phyloP scores from a whole-genome alignment of 2,888 invertebrate genomes.

The Rhamnusium bicolor region DNA sequence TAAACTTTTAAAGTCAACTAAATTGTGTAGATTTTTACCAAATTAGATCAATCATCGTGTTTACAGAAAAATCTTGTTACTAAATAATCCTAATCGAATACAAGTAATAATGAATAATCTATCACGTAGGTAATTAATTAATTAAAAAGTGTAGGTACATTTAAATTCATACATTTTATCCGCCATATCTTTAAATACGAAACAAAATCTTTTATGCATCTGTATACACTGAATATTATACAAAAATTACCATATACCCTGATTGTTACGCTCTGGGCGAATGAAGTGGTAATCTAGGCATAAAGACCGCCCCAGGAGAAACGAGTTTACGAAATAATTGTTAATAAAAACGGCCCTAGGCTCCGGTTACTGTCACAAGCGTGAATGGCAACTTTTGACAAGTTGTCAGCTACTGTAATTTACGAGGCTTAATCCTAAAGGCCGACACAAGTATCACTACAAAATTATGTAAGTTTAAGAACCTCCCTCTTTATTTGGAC shows the following conservation, averaged over 20 bases:
- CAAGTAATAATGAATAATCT: no score
- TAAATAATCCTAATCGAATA: no score
- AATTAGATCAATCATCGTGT: no score
- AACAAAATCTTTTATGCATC: not conserved
- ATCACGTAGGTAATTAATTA: no score
- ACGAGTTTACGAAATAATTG: slow-evolving; percentile 23
- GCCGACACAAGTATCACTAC: slow-evolving; percentile 51
- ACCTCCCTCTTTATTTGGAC: slow-evolving; percentile 39
- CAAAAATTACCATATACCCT: slow-evolving; percentile 10
- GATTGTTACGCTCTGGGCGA: slow-evolving; percentile 11
- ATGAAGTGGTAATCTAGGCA: slow-evolving; percentile 25
- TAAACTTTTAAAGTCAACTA: no score
- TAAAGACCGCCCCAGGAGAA: slow-evolving; percentile 31
- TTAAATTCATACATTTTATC: not conserved
- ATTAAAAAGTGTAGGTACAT: no score
- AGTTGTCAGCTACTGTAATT: slow-evolving; percentile 50
- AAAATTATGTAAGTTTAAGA: slow-evolving; percentile 38
- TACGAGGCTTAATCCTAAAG: slow-evolving; percentile 40
- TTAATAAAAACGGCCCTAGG: slow-evolving; percentile 23
- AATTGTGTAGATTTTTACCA: no score
- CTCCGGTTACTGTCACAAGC: slow-evolving; percentile 49
- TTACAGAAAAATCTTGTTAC: no score
- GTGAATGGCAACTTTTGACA: slow-evolving; percentile 43
- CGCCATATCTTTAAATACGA: not conserved
- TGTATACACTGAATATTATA: not conserved